Evolutionary conservation across 1,140 invertebrate species (phyloP).

Genomic region (Campodea augens): DNA sequence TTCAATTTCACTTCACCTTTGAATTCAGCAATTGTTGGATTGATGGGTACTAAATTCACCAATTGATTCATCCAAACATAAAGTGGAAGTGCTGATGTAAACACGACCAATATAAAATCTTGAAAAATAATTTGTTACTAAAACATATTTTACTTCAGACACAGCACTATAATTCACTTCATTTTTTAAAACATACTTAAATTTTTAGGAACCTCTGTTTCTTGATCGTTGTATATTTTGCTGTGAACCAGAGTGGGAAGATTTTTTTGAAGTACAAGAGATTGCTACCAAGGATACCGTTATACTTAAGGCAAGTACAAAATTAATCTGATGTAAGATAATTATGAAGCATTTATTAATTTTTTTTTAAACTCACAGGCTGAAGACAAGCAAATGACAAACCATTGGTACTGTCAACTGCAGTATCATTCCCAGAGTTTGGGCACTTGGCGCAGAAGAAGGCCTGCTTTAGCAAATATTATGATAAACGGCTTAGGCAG

Average conservation of each 20-base stretch:
- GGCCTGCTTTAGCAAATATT: constrained; percentile 84
- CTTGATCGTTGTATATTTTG: constrained; percentile 77
- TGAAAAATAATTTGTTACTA: not conserved
- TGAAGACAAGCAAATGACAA: constrained; percentile 62
- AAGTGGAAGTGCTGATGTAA: not conserved
- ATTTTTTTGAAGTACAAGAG: constrained; percentile 90
- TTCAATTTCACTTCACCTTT: too few relatives aligned
- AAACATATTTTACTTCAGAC: too few relatives aligned
- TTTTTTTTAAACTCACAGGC: constrained; percentile 37
- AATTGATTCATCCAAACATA: not conserved
- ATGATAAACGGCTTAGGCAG: constrained; percentile 71
- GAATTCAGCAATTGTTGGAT: too few relatives aligned
- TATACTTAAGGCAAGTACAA: constrained; percentile 63
- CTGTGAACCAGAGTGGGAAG: constrained; percentile 66
- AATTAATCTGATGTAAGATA: not conserved
- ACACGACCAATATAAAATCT: not conserved
- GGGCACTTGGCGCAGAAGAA: constrained; percentile 70
- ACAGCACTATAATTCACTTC: too few relatives aligned
- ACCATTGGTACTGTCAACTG: constrained; percentile 70
- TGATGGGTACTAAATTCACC: too few relatives aligned
- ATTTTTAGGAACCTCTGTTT: constrained; percentile 57
- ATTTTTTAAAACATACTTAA: constrained; percentile 7
- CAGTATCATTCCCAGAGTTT: constrained; percentile 77
- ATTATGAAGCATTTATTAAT: not conserved
- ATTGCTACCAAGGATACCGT: constrained; percentile 79